phyloP scores from a whole-genome alignment of 1,140 invertebrate species.

The Spodoptera litura region DNA sequence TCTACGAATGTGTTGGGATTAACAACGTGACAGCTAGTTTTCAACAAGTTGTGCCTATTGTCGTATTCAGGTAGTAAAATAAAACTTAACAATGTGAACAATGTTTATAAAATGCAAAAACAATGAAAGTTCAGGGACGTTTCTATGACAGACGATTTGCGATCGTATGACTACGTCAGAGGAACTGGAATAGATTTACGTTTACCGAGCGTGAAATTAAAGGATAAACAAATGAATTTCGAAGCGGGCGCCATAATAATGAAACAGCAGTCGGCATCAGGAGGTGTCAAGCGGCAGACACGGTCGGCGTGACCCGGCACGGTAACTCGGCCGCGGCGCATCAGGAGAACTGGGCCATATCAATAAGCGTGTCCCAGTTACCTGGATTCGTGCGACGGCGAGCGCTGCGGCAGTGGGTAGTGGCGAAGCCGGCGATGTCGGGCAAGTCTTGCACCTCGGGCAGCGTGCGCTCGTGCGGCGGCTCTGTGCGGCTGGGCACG shows the following conservation, averaged over 20 bases:
- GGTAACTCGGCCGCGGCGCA: slow-evolving; percentile 70
- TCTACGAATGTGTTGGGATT: slow-evolving; percentile 49
- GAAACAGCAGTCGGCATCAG: slow-evolving; percentile 79
- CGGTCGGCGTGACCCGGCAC: slow-evolving; percentile 76
- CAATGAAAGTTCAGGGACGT: slow-evolving; percentile 69
- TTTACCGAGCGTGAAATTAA: slow-evolving; percentile 81
- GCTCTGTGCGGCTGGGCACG: slow-evolving; percentile 85
- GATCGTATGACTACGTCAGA: slow-evolving; percentile 76
- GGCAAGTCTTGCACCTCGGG: slow-evolving; percentile 78
- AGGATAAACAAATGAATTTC: slow-evolving; percentile 85
- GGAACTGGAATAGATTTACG: slow-evolving; percentile 81
- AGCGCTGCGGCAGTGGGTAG: slow-evolving; percentile 62
- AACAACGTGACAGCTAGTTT: slow-evolving; percentile 46
- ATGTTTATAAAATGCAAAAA: slow-evolving; percentile 56
- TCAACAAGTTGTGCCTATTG: slow-evolving; percentile 16
- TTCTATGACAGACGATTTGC: slow-evolving; percentile 74
- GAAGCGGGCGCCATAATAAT: slow-evolving; percentile 80
- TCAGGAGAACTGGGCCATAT: slow-evolving; percentile 78
- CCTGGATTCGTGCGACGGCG: slow-evolving; percentile 63
- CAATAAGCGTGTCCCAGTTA: slow-evolving; percentile 81
- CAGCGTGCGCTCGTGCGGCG: slow-evolving; percentile 81
- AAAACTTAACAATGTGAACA: slow-evolving; percentile 53
- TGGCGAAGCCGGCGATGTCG: slow-evolving; percentile 72
- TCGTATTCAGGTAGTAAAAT: not conserved
- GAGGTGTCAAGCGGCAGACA: slow-evolving; percentile 80